Evolutionary conservation across 2,797 vertebrate genomes (phyloP).

Genomic region (Champsocephalus esox): DNA sequence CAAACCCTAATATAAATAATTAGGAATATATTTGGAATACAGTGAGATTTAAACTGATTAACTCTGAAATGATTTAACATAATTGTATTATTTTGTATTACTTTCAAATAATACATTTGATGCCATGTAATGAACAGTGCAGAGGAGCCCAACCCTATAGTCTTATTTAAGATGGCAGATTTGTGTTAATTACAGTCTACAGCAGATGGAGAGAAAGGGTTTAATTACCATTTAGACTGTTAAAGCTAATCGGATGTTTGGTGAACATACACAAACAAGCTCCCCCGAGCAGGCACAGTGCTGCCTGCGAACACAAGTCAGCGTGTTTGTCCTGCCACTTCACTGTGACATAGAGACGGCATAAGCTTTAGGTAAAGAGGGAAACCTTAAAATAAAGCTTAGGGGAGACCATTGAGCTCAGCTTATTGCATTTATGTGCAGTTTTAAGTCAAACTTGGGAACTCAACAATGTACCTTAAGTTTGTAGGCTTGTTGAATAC

Average conservation of each 20-base stretch:
- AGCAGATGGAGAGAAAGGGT: slow-evolving; percentile 73
- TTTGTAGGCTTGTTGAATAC: neutral
- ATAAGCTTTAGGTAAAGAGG: slow-evolving; percentile 36
- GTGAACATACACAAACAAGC: slow-evolving; percentile 69
- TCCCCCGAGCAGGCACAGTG: slow-evolving; percentile 48
- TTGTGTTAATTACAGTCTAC: slow-evolving; percentile 53
- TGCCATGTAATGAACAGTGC: neutral
- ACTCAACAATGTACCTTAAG: neutral
- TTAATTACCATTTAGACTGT: slow-evolving; percentile 63
- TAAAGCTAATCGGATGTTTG: slow-evolving; percentile 76
- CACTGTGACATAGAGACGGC: slow-evolving; percentile 58
- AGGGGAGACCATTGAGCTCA: neutral
- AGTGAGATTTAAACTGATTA: neutral
- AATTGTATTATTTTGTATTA: neutral
- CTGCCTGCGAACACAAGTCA: slow-evolving; percentile 62
- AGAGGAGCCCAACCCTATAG: slow-evolving; percentile 20
- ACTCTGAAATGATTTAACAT: neutral
- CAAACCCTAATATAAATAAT: neutral
- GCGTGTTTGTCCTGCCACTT: slow-evolving; percentile 70
- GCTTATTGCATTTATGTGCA: neutral
- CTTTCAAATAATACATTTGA: neutral
- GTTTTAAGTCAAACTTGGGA: neutral
- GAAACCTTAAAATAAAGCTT: slow-evolving; percentile 6
- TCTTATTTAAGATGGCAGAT: slow-evolving; percentile 50
- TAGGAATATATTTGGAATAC: neutral